Evolutionary conservation across 2,113 vertebrate species (phyloP).

Genomic region (Rhadina sibilatrix): DNA sequence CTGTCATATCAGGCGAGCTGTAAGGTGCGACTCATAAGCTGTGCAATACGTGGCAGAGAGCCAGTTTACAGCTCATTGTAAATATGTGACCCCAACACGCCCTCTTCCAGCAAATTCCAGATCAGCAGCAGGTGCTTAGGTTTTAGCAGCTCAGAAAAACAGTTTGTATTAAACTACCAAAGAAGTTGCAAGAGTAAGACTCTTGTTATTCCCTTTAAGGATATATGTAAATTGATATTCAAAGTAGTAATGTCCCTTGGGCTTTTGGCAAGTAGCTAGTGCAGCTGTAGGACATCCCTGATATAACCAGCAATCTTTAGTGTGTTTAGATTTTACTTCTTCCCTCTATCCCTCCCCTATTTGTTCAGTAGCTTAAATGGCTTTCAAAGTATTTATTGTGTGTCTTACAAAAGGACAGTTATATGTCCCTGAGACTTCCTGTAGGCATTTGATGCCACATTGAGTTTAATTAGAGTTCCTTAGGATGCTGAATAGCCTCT

Average conservation of each 20-base stretch:
- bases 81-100: background rate
- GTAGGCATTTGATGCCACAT: conserved; percentile 41
- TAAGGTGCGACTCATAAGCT: background rate
- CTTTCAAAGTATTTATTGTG: conserved; percentile 59
- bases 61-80: background rate
- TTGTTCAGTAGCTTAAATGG: conserved; percentile 3
- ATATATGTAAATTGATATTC: conserved; percentile 26
- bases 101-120: background rate
- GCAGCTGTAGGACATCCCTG: conserved; percentile 29
- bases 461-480: conserved; percentile 44
- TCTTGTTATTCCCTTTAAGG: background rate
- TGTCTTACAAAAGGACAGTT: conserved; percentile 44
- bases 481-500: conserved; percentile 23
- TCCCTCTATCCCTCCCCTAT: background rate
- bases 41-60: fast-evolving
- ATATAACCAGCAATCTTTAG: background rate
- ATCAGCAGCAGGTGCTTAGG: background rate
- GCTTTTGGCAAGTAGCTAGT: conserved; percentile 1
- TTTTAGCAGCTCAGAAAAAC: background rate
- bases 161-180: background rate
- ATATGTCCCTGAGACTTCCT: conserved; percentile 50
- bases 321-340: conserved; percentile 30
- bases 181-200: background rate
- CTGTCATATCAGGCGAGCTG: background rate
- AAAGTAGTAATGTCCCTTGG: background rate